phyloP scores from a whole-genome alignment of 2,113 vertebrate species.

The Silurus asotus region DNA sequence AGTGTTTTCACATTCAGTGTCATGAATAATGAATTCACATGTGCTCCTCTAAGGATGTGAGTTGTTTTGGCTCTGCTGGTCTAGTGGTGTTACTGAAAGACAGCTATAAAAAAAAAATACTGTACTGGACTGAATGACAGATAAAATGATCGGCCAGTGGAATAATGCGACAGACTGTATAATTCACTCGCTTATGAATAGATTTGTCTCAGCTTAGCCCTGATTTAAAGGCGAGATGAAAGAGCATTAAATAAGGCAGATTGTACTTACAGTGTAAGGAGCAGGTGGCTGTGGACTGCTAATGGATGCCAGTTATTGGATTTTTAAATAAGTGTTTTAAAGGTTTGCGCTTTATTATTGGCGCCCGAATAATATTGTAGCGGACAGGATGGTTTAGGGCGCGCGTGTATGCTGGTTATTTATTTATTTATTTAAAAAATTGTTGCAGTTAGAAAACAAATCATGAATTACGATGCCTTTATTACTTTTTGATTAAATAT shows the following conservation, averaged over 20 bases:
- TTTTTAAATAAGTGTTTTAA: conserved; percentile 6
- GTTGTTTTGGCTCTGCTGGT: not conserved
- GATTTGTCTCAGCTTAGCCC: conserved; percentile 30
- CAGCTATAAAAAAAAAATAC: not conserved
- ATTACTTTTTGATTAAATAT: too few species aligned
- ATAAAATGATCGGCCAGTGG: not conserved
- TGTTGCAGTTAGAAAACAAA: too few species aligned
- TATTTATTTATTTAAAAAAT: too few species aligned
- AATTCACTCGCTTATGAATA: not conserved
- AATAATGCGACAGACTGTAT: conserved; percentile 22
- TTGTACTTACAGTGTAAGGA: not conserved
- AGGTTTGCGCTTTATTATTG: not conserved
- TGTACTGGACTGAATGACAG: not conserved
- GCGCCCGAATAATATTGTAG: not conserved
- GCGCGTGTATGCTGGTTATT: too few species aligned
- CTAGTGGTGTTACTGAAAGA: not conserved
- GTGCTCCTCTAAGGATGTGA: not conserved
- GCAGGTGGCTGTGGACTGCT: conserved; percentile 1
- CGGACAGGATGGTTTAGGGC: not conserved
- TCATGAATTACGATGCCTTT: too few species aligned
- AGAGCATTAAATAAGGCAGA: conserved; percentile 24
- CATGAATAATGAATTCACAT: conserved; percentile 18
- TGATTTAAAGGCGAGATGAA: conserved; percentile 37
- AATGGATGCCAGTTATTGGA: conserved; percentile 3
- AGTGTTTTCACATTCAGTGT: conserved; percentile 5